A percentile compares a stretch with the other conserved stretches of the same genome.
Conservation (phyloP, 2,888 invertebrate genomes). For the Trimorus sp. region DNA sequence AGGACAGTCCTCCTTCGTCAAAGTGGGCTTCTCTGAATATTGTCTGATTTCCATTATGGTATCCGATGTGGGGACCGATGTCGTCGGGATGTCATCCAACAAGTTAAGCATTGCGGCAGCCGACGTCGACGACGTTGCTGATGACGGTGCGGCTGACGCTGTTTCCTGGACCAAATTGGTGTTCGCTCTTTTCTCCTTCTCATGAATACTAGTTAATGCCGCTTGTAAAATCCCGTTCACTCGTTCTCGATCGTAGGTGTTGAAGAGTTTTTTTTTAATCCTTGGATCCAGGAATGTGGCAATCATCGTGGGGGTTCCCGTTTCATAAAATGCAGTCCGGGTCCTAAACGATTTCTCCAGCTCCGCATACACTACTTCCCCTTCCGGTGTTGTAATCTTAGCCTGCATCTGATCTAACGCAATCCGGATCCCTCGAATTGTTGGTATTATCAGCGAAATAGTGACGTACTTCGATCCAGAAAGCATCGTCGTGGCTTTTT, state of each 20-base stretch:
- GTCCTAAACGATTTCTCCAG: too few relatives aligned
- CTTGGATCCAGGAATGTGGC: slow-evolving; percentile 26
- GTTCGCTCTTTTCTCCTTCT: not conserved
- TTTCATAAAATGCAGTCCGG: too few relatives aligned
- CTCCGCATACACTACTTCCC: too few relatives aligned
- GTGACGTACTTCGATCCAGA: slow-evolving; percentile 32
- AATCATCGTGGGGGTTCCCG: not conserved
- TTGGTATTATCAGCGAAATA: slow-evolving; percentile 17
- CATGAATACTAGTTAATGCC: not conserved
- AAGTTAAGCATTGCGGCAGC: too few relatives aligned
- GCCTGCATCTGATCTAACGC: too few relatives aligned
- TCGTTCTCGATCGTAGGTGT: not conserved
- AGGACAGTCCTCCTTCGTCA: slow-evolving; percentile 11
- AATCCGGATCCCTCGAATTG: slow-evolving; percentile 5
- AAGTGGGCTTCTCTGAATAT: slow-evolving; percentile 13
- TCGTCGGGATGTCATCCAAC: slow-evolving; percentile 16
- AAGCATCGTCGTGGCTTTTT: slow-evolving; percentile 12
- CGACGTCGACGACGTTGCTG: slow-evolving; percentile 11
- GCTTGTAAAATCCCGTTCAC: not conserved
- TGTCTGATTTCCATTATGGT: slow-evolving; percentile 29
- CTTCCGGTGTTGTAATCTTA: too few relatives aligned
- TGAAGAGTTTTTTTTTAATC: slow-evolving; percentile 27
- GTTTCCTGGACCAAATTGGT: too few relatives aligned
- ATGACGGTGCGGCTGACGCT: not conserved
- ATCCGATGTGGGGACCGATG: not conserved